A percentile compares a stretch with the other conserved stretches of the same genome.
These are phyloP conservation scores for Bombus impatiens DNA, from an alignment of 1,140 invertebrate genomes.

Conservation along the genomic window DNA sequence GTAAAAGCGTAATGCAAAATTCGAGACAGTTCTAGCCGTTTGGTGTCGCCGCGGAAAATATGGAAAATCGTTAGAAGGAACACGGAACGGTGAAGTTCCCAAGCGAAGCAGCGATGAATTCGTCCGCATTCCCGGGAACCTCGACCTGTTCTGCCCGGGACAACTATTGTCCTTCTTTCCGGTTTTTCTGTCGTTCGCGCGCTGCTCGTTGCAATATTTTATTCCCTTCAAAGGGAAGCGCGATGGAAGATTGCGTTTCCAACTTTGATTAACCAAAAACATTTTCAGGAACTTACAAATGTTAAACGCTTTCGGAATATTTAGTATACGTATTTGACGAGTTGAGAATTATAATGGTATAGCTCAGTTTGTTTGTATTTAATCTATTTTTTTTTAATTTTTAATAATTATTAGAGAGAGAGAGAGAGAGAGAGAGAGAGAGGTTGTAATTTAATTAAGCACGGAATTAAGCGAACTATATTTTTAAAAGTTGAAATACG, in stretches of 20 bases:
- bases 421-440: too few species aligned
- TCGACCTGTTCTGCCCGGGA: slow-evolving; percentile 26
- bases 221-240: slow-evolving; percentile 48
- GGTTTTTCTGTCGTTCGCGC: slow-evolving; percentile 55
- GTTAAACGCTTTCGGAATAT: background rate
- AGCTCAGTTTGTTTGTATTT: too few species aligned
- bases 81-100: slow-evolving; percentile 52
- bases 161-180: slow-evolving; percentile 54
- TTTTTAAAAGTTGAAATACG: too few species aligned
- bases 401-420: too few species aligned
- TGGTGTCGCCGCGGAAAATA: slow-evolving; percentile 54
- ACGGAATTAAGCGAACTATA: too few species aligned
- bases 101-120: slow-evolving; percentile 53
- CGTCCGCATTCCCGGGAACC: slow-evolving; percentile 32
- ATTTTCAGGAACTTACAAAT: background rate
- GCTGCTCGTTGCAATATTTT: slow-evolving; percentile 64
- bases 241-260: slow-evolving; percentile 12
- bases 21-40: slow-evolving; percentile 12
- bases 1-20: slow-evolving; percentile 23
- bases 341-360: too few species aligned
- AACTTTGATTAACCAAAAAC: background rate
- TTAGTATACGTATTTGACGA: too few species aligned
- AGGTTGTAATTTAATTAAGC: too few species aligned
- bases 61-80: slow-evolving; percentile 71
- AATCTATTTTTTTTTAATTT: too few species aligned